Base-by-base conservation (phyloP, 2,113 vertebrate species). In the Urocitellus parryii region DNA sequence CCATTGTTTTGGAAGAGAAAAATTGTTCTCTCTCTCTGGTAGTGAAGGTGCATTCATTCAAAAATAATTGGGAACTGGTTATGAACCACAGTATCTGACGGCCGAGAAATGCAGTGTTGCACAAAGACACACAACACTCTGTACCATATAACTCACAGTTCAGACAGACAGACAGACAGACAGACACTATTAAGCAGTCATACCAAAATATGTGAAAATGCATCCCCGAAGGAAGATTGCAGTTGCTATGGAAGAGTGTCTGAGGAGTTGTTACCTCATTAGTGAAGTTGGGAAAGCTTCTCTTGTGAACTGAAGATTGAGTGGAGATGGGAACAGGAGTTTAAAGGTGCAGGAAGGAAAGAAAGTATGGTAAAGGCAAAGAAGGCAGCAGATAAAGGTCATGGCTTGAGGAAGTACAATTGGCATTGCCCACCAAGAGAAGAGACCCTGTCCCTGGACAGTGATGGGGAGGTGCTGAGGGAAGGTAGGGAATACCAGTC, bases 391-490 rank as follows among this genome's bases (percentile, higher is more conserved):
- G 20, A 13, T 37, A n/a, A 29, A 90, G 14, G 63, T 53, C 10
- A 1, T 0, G 13, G 9, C 37, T 51, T 45, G 27, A 76, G 70
- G 39, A 73, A 79, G 58, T 32, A n/a, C 65, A 24, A 0, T 20
- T 81, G 68, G 14, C 6, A 10, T 91, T 34, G 76, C 39, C 37
- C 91, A 13, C 53, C 32, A 32, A 72, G 27, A 68, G 7, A 48
- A 29, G 42, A 18, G 25, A 10, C 20, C 4, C 3, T 0, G 0
- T 0, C 3, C 27, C 13, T 87, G 70, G 25, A 78, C 56, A 56
- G 11, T 53, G n/a, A 25, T 6, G 45, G 34, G 4, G 7, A 11
- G 5, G 20, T 20, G 10, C 13, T 2, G 13, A 12, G 39, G 4
- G 42, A 37, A 78, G 77, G 16, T 16, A 92, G 51, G 10, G n/a